Evolutionary conservation across 1,140 invertebrate species (phyloP).

Genomic region (Drosophila serrata): DNA sequence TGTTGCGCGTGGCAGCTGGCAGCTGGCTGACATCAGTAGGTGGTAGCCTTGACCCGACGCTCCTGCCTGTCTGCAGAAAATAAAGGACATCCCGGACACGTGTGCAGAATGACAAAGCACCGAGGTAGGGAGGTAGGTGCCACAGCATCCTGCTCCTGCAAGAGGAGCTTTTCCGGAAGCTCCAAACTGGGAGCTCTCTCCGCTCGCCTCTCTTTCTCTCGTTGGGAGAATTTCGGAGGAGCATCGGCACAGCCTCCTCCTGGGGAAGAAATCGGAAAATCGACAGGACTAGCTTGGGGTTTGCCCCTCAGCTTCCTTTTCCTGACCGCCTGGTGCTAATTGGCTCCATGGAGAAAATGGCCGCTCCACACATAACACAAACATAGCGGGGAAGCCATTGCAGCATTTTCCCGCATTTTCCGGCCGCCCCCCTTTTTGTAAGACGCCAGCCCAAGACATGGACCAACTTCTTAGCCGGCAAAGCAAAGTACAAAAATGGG

Average conservation of each 20-base stretch:
- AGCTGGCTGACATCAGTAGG: constrained; percentile 20
- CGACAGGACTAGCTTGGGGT: constrained; percentile 13
- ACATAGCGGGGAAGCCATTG: constrained; percentile 21
- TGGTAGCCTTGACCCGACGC: constrained; percentile 40
- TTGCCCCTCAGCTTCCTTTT: constrained; percentile 39
- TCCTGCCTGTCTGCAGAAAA: constrained; percentile 22
- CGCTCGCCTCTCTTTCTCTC: not conserved
- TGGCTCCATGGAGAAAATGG: constrained; percentile 85
- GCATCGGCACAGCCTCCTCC: constrained; percentile 34
- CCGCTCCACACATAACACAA: constrained; percentile 63
- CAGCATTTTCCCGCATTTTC: constrained; percentile 16
- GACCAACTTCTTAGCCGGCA: constrained; percentile 54
- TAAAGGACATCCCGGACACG: constrained; percentile 31
- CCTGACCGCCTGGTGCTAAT: constrained; percentile 80
- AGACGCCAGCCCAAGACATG: constrained; percentile 53
- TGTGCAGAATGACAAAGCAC: constrained; percentile 33
- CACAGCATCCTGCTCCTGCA: constrained; percentile 22
- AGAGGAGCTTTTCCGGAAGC: constrained; percentile 44
- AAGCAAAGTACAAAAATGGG: not conserved
- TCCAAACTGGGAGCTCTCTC: not conserved
- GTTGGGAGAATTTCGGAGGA: constrained; percentile 32
- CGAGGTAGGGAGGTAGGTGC: not conserved
- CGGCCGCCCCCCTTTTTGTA: constrained; percentile 7
- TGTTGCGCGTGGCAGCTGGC: constrained; percentile 33
- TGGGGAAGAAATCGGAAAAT: constrained; percentile 52